Evolutionary conservation across 2,113 vertebrate genomes (phyloP), one percentile per base, ranked within the genome.

Genomic region (Mustelus asterias): DNA sequence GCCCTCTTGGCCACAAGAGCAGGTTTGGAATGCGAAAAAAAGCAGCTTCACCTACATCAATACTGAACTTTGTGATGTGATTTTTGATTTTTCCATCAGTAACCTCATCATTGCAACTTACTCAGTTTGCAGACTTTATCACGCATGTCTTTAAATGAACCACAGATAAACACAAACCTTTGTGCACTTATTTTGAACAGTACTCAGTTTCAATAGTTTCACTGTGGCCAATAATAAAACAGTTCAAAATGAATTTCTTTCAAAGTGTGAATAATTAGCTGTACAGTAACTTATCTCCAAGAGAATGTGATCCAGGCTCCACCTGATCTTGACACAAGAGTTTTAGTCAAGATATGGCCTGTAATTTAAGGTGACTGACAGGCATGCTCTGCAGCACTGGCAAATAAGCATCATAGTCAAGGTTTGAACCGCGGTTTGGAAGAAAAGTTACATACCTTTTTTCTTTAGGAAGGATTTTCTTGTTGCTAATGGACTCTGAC

Each of bases 381-480:
- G 18, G 7, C 44, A 16, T 70, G 20, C 24, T 72, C 37, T 26
- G 41, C 67, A 70, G 69, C 67, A 70, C 20, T 48, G 69, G 14
- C 69, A 48, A 93, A 29, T 26, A 48, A 48, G 24, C 11, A 72
- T 44, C 67, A 1, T 3, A 14, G 22, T 44, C 41, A 48, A 41
- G 67, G 24, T 29, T 33, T 70, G 93, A 72, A 48, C 0, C 13
- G 22, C 44, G 8, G 10, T 69, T 69, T 41, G 37, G 20, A 4
- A 60, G 88, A 20, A 95, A 88, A 78, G 96, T 86, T 14, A 16
- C 78, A 97, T 98, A 99, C 99, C 99, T 99, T 99, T 99, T 97
- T 99, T 99, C 98, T 98, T 99, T 96, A 99, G 97, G 97, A 99
- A 99, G 0, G 98, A 98, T 98, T 98, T 99, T 97, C 98, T 98